Evolutionary conservation across 2,888 invertebrate species (phyloP), one percentile per base, ranked within the genome.

Genomic region (Drosophila prolongata): DNA sequence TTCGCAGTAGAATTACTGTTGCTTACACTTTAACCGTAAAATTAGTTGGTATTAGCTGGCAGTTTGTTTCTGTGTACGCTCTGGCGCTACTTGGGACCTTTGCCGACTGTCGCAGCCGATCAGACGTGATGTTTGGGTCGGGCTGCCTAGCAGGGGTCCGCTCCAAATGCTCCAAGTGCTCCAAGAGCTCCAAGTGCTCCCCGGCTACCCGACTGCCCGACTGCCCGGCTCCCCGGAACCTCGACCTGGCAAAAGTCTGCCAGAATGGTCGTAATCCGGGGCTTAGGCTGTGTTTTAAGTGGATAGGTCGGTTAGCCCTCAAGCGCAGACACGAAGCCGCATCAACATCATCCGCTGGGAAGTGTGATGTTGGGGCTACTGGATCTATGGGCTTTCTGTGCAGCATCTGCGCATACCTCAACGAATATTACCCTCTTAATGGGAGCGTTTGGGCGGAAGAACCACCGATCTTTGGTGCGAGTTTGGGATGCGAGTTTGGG

Each of bases 41-140:
- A 30, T 30, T 8, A 30, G 30, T 30, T 9, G 30, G 6, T 3
- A n/a, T 8, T n/a, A 8, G 8, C 27, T 5, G 13, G 9, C 4
- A 27, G 10, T 74, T 66, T 75, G 67, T 44, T 40, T 24, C 54
- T 34, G 49, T 47, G 49, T 38, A 69, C 14, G 14, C 58, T 68
- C 61, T 85, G 86, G 86, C 88, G 86, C 88, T 84, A 78, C 80
- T 70, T 62, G 52, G 53, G 6, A 43, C 19, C 37, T 54, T 34
- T 24, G 40, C 34, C 71, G 52, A 64, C 67, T 68, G 78, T 86
- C 80, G 59, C 42, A 40, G 54, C 59, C 67, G 78, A 80, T 86
- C 87, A 73, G 67, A 60, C 65, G 68, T 67, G 80, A 68, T 83
- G 66, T 69, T 79, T 65, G 69, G 50, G 49, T 49, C 66, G 47